Evolutionary conservation across 2,888 invertebrate species (phyloP).

Genomic region (Parnassius smintheus): DNA sequence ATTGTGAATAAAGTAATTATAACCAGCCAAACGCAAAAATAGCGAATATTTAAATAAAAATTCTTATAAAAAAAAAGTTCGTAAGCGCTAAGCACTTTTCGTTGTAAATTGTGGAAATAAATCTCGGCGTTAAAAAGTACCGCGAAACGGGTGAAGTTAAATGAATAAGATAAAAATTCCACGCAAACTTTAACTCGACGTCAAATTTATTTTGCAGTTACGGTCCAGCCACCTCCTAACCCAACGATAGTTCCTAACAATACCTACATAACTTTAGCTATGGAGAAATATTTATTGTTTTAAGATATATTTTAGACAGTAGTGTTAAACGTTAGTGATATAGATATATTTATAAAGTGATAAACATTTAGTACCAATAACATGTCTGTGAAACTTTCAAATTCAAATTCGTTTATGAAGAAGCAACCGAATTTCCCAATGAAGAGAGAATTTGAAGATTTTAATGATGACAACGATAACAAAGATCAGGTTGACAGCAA

Average conservation of each 20-base stretch:
- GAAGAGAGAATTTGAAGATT: constrained; percentile 73
- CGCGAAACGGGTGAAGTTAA: constrained; percentile 48
- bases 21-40: no score
- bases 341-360: constrained; percentile 40
- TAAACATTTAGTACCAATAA: constrained; percentile 43
- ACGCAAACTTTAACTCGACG: constrained; percentile 22
- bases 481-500: constrained; percentile 66
- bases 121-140: constrained; percentile 24
- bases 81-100: constrained; percentile 2
- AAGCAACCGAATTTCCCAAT: constrained; percentile 68
- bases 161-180: constrained; percentile 22
- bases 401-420: constrained; percentile 64
- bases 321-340: constrained; percentile 51
- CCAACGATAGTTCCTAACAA: constrained; percentile 82
- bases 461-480: constrained; percentile 47
- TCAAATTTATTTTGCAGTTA: constrained; percentile 39
- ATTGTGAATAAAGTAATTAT: no score
- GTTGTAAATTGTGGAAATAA: constrained; percentile 15
- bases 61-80: constrained; percentile 3
- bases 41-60: neutral
- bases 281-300: constrained; percentile 75
- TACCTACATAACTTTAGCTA: constrained; percentile 75
- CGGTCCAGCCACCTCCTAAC: constrained; percentile 74
- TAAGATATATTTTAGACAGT: constrained; percentile 60
- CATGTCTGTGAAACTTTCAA: constrained; percentile 72